Conservation (phyloP, 2,888 invertebrate genomes). For the Chironomus riparius region DNA sequence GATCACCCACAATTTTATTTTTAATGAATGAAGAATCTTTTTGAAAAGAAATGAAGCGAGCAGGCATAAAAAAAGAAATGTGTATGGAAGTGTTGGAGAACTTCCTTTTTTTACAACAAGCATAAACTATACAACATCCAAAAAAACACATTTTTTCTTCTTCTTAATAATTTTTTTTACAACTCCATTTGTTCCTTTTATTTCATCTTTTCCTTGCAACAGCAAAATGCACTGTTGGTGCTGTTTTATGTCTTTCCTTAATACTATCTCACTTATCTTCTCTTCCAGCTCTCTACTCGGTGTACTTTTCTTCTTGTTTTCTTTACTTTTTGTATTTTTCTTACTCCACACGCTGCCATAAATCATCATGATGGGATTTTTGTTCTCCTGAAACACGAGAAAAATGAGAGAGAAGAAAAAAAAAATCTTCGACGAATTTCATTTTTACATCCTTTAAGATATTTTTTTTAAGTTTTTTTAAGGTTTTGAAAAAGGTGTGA, state of each 20-base stretch:
- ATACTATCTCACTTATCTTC: no score
- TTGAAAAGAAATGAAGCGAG: no score
- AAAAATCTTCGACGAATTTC: not conserved
- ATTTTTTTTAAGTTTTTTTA: not conserved
- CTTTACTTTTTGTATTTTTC: not conserved
- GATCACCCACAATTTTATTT: no score
- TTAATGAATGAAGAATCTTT: no score
- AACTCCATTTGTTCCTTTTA: not conserved
- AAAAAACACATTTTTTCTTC: not conserved
- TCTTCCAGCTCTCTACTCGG: not conserved
- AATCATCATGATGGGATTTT: constrained; percentile 23
- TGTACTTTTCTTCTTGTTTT: not conserved
- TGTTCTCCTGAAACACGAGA: not conserved
- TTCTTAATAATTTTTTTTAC: not conserved
- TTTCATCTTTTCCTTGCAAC: not conserved
- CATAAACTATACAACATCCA: no score
- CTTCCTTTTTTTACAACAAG: constrained; percentile 14
- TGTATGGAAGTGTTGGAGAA: not conserved
- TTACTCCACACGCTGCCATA: not conserved
- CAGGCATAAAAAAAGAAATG: not conserved
- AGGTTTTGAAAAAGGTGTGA: no score
- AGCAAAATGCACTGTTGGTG: no score
- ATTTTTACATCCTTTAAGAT: not conserved
- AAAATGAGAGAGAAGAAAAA: no score
- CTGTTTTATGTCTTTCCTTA: no score